Evolutionary conservation across 2,113 vertebrate genomes (phyloP).

Genomic region (pig (Sus scrofa)): T2T-Sscrofa CM000816.6:4230001-4230500

Average conservation of each 20-base stretch:
- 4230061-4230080: too few relatives aligned
- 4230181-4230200: too few relatives aligned
- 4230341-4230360: rapidly evolving
- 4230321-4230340: neutral
- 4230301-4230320: too few relatives aligned
- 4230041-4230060: too few relatives aligned
- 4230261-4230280: too few relatives aligned
- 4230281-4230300: too few relatives aligned
- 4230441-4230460: too few relatives aligned
- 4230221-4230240: too few relatives aligned
- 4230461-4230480: neutral
- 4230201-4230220: too few relatives aligned
- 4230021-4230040: too few relatives aligned
- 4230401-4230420: neutral
- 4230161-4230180: rapidly evolving
- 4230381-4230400: neutral
- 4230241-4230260: too few relatives aligned
- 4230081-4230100: neutral
- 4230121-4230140: rapidly evolving
- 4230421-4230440: rapidly evolving
- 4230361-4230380: neutral
- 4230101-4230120: rapidly evolving
- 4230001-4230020: too few relatives aligned
- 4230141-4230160: rapidly evolving
- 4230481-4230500: neutral